Evolutionary conservation across 92 coral and sea anemone species (phyloP), one percentile per base, ranked within the genome.

Genomic region (Nematostella vectensis): DNA sequence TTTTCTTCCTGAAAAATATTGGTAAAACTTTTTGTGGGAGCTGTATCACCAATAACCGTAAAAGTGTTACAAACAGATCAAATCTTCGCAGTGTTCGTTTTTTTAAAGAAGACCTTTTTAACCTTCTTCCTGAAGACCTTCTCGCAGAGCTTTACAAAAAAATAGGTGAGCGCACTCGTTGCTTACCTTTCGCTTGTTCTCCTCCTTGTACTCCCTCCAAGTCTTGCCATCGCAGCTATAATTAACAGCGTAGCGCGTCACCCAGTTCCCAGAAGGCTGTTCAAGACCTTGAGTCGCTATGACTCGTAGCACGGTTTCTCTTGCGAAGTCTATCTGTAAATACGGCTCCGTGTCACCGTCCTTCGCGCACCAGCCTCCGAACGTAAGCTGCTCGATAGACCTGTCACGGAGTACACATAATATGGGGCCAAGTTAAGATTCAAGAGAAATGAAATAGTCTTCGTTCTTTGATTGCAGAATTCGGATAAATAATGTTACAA

Each of bases 281-380:
- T 55, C 66, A 42, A 73, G 51, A 6, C 88, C 99, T 60, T 79
- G 93, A 4, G 87, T 78, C 9, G 79, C 85, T 63, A 93, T 79
- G 27, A 62, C 69, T 28, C 81, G 78, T n/a, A 93, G 65, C 10
- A 83, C 89, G 10, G 72, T 78, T 55, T 83, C 87, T 16, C 69
- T 66, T 24, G 57, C 57, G 43, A 93, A 83, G 59, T 93, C 88
- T 11, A 93, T 72, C 72, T 86, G 93, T 44, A 93, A 55, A 54
- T 77, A 93, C 33, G 83, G 89, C 40, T 11, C n/a, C 4, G 26
- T 20, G 44, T 86, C 88, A 28, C 47, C 38, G 23, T 62, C 75
- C 36, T 67, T 65, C 0, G 99, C 89, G 50, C 99, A 93, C 99
- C 99, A 93, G 1, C 85, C 96, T 10, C 94, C 95, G n/a, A 85